phyloP scores from a whole-genome alignment of 2,113 vertebrate genomes.

The Eurystomus gularis region DNA sequence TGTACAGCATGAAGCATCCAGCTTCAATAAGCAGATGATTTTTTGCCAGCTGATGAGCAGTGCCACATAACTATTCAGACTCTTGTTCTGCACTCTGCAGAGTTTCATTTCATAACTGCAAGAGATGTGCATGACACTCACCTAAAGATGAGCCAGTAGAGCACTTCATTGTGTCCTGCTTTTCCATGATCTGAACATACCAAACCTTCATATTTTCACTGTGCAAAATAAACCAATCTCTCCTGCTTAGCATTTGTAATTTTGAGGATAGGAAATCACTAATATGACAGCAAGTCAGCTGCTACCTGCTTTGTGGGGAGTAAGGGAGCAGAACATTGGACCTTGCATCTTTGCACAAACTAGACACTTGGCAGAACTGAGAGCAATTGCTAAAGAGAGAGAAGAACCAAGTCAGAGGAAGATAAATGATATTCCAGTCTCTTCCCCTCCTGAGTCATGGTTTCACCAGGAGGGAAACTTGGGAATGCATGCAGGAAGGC shows the following conservation, averaged over 20 bases:
- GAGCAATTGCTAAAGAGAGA: neutral
- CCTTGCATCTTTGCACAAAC: neutral
- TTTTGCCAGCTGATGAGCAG: neutral
- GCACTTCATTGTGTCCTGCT: neutral
- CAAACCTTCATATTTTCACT: neutral
- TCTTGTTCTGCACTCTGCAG: neutral
- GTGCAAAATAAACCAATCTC: neutral
- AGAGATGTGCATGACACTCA: conserved; percentile 15
- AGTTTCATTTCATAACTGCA: neutral
- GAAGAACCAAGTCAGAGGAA: neutral
- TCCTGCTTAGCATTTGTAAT: neutral
- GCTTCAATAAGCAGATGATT: neutral
- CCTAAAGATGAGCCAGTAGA: neutral
- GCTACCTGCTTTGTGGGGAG: neutral
- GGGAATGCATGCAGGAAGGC: neutral
- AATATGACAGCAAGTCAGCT: neutral
- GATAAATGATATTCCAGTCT: neutral
- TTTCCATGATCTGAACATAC: neutral
- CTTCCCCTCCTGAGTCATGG: neutral
- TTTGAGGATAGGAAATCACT: neutral
- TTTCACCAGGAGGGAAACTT: neutral
- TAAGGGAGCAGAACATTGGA: neutral
- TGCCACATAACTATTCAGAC: neutral
- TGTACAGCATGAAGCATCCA: neutral
- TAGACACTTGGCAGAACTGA: neutral